Evolutionary conservation across 2,797 vertebrate species (phyloP).

Genomic region (Anguilla pacifica): DNA sequence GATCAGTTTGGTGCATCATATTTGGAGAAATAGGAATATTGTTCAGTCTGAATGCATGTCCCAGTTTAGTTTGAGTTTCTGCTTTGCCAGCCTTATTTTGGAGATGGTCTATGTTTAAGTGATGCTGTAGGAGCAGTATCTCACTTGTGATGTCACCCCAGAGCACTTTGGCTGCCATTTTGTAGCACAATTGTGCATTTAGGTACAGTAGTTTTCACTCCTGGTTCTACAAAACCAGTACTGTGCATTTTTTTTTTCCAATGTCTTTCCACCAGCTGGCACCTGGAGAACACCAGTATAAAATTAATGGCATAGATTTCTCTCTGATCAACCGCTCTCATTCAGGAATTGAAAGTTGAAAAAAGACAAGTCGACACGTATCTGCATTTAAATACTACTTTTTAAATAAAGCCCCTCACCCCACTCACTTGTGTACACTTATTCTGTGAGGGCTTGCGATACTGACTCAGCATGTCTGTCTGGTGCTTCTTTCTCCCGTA

Average conservation of each 20-base stretch:
- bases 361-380: not conserved
- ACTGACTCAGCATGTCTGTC: conserved; percentile 7
- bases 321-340: not conserved
- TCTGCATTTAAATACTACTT: not conserved
- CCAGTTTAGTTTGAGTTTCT: not conserved
- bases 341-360: not conserved
- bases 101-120: no score
- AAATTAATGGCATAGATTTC: not conserved
- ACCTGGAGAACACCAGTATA: not conserved
- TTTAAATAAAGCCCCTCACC: not conserved
- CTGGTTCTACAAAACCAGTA: not conserved
- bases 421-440: not conserved
- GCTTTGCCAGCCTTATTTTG: no score
- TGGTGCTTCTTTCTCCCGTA: not conserved
- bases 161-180: not conserved
- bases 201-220: not conserved
- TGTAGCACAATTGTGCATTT: not conserved
- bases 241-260: not conserved
- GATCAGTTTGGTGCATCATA: not conserved
- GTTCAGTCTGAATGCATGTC: not conserved
- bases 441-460: not conserved
- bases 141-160: not conserved
- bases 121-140: not conserved
- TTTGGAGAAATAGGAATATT: not conserved
- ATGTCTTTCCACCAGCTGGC: not conserved